phyloP scores from a whole-genome alignment of 2,888 invertebrate genomes.

The Nephrotoma appendiculata region DNA sequence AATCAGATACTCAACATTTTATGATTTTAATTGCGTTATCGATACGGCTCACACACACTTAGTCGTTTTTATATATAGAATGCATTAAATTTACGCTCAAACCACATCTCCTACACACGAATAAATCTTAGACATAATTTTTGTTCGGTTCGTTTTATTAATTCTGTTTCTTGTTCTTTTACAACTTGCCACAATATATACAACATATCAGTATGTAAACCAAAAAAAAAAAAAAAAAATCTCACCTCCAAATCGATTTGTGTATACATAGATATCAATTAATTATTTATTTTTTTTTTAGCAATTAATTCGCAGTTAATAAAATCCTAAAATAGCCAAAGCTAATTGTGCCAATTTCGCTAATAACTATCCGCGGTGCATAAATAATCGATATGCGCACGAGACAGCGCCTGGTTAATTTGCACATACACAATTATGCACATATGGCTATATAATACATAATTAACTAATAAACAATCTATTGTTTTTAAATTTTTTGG shows the following conservation, averaged over 20 bases:
- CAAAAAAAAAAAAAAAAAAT: background rate
- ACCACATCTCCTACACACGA: background rate
- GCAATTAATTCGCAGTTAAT: background rate
- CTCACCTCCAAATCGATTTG: background rate
- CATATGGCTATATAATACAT: background rate
- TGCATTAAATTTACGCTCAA: background rate
- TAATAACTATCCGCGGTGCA: background rate
- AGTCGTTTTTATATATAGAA: background rate
- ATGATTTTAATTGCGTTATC: background rate
- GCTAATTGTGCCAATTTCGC: background rate
- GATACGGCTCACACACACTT: background rate
- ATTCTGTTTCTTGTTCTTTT: background rate
- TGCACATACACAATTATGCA: background rate
- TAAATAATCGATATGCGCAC: background rate
- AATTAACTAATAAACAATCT: background rate
- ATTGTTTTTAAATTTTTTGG: background rate
- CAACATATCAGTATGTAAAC: background rate
- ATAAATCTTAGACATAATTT: background rate
- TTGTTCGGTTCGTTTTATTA: background rate
- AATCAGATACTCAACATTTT: background rate
- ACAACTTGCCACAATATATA: background rate
- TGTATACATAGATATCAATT: background rate
- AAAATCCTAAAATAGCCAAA: background rate
- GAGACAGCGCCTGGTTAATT: background rate
- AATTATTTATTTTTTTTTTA: background rate